Base-by-base conservation (phyloP, 92 coral and sea anemone species). In the Palythoa heliodiscus region DNA sequence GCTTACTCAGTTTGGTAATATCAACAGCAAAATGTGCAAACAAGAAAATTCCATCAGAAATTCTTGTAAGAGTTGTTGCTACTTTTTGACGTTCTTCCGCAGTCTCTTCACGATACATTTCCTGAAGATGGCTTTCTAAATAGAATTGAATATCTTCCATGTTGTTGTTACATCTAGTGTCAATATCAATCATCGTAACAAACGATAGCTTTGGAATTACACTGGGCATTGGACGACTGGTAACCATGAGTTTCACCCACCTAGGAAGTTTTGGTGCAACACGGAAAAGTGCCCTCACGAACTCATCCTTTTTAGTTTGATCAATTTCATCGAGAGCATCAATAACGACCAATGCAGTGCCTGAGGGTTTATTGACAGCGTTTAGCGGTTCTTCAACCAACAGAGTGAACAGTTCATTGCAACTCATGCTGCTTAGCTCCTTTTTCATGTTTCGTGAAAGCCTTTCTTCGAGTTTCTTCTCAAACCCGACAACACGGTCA, bases 311-410 rank as follows among this genome's bases (percentile, higher is more conserved):
- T 3, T 38, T 43, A 25, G 52, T 55, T 53, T 55, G 58, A 23
- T 87, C 63, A 71, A 58, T 48, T 55, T 87, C 90, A 54, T 87
- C 89, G 63, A 87, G 78, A 23, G 86, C 89, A 71, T 87, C 89
- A 14, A 87, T 72, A 24, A 87, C 89, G 19, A 87, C 20, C 38
- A 87, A 0, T 25, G 47, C 73, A 66, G 3, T 80, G 0, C 13
- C 70, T 38, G 60, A 24, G 48, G 84, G 73, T 20, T 15, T 50
- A n/a, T 22, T 24, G 43, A 80, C 23, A 29, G 74, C 47, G 7
- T 64, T 80, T n/a, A 80, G 23, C 50, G 84, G 84, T 48, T 80
- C 84, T 50, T 80, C 84, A 43, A 80, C 24, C 43, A 80, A 50
- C 14, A 80, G 29, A 52, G 84, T 80, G 43, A 80, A 47, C 24